These are phyloP conservation scores for Tichodroma muraria DNA, from an alignment of 2,113 vertebrate species.

Conservation along the genomic window DNA sequence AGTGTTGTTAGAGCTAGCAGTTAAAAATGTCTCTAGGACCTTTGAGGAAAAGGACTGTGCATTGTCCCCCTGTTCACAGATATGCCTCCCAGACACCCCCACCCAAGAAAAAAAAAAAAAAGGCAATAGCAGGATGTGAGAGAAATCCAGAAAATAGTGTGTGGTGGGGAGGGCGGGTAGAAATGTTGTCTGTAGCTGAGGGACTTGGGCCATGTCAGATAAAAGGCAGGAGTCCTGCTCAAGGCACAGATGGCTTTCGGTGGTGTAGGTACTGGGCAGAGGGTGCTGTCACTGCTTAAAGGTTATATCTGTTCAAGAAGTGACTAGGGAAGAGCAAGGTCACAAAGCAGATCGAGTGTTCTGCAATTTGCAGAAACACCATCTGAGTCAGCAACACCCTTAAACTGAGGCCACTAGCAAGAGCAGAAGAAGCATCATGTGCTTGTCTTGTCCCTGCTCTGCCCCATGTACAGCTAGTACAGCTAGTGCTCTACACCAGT, in stretches of 20 bases:
- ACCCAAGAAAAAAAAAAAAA: not conserved
- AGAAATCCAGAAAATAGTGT: not conserved
- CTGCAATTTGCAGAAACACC: not conserved
- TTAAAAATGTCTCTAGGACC: not conserved
- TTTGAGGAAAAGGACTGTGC: not conserved
- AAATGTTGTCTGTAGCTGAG: not conserved
- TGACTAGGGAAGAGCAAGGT: not conserved
- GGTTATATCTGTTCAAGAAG: not conserved
- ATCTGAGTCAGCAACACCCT: not conserved
- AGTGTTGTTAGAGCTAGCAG: not conserved
- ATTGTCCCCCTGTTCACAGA: not conserved
- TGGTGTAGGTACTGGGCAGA: not conserved
- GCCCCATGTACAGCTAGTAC: fast-evolving
- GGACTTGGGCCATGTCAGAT: not conserved
- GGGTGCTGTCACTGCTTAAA: not conserved
- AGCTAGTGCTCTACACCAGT: too few species aligned
- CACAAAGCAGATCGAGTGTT: not conserved
- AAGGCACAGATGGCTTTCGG: not conserved
- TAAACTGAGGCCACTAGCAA: not conserved
- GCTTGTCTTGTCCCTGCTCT: not conserved
- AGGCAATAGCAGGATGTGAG: not conserved
- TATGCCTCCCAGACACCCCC: not conserved
- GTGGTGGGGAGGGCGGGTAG: not conserved
- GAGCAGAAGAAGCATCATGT: not conserved
- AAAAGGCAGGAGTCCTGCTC: not conserved